These are phyloP conservation scores for Diplogasteroides magnus DNA, from an alignment of 1,140 invertebrate genomes.

Conservation along the genomic window DNA sequence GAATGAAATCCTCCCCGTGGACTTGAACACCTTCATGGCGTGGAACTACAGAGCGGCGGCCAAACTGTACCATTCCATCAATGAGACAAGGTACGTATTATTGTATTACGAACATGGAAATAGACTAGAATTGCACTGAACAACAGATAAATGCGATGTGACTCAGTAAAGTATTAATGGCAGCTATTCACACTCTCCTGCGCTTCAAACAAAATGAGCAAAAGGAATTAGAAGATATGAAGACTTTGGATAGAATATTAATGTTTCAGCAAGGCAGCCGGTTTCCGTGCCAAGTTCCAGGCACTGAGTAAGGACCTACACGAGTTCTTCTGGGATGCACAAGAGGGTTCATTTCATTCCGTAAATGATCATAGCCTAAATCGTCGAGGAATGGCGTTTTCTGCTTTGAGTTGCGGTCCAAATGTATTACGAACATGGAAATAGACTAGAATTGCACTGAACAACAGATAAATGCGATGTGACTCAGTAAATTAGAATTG, in stretches of 20 bases:
- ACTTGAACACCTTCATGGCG: conserved; percentile 74
- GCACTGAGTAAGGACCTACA: too few species aligned
- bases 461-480: neutral
- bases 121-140: neutral
- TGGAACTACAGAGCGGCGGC: conserved; percentile 68
- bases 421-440: too few species aligned
- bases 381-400: too few species aligned
- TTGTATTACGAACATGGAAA: too few species aligned
- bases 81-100: conserved; percentile 8
- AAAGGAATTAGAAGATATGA: conserved; percentile 56
- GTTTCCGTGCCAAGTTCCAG: too few species aligned
- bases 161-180: too few species aligned
- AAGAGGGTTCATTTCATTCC: conserved; percentile 50
- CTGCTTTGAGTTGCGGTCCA: too few species aligned
- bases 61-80: conserved; percentile 64
- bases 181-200: conserved; percentile 25
- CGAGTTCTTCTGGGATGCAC: conserved; percentile 76
- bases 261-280: conserved; percentile 66
- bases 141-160: neutral
- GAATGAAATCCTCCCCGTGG: conserved; percentile 69
- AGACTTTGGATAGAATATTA: conserved; percentile 65
- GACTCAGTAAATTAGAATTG: too few species aligned
- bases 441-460: too few species aligned
- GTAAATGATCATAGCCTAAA: too few species aligned
- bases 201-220: conserved; percentile 53